phyloP scores from a whole-genome alignment of 53 echinoderm and acorn worm genomes.

The Antedon mediterranea region DNA sequence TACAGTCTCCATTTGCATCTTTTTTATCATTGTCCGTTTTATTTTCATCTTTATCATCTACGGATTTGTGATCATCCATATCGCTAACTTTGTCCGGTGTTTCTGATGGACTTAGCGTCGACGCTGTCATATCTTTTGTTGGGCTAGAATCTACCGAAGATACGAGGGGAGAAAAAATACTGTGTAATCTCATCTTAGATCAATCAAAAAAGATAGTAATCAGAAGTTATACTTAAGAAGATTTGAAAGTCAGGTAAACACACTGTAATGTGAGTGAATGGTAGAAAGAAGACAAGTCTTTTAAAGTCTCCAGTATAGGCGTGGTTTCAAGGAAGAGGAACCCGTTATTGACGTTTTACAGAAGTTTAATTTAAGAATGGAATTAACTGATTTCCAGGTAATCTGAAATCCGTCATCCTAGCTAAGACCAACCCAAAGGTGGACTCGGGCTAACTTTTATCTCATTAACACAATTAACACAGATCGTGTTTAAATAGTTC shows the following conservation, averaged over 20 bases:
- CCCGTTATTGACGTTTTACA: neutral
- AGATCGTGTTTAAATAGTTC: neutral
- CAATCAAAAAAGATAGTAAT: neutral
- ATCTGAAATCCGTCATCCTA: neutral
- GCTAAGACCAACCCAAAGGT: neutral
- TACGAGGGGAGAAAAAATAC: neutral
- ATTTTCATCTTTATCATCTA: neutral
- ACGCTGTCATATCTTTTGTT: neutral
- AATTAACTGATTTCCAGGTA: neutral
- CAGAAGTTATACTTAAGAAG: no score
- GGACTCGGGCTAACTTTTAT: neutral
- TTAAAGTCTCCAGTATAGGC: neutral
- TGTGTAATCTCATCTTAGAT: neutral
- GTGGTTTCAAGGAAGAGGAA: neutral
- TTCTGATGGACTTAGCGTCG: neutral
- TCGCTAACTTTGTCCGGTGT: neutral
- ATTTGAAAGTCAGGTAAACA: no score
- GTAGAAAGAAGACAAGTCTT: neutral
- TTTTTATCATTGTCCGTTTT: conserved; percentile 40
- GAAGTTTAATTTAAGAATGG: neutral
- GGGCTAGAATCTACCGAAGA: neutral
- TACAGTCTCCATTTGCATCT: conserved; percentile 31
- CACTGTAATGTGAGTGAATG: neutral
- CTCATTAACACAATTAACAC: neutral
- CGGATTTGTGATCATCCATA: neutral